phyloP scores from a whole-genome alignment of 2,888 invertebrate genomes.

The Eupithecia inturbata region DNA sequence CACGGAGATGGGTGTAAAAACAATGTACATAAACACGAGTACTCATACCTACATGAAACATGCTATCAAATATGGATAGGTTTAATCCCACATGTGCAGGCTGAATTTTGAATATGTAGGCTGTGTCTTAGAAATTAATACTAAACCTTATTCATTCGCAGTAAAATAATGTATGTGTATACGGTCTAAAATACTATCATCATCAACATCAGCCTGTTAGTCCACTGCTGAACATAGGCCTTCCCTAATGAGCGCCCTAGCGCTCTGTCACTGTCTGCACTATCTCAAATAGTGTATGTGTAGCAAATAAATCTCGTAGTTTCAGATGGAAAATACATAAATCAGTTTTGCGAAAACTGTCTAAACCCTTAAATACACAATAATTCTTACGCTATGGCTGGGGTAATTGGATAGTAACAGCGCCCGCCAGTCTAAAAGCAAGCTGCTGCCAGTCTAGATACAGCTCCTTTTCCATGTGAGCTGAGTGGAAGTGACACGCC shows the following conservation, averaged over 20 bases:
- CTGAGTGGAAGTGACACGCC: slow-evolving; percentile 4
- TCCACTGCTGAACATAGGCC: too few relatives aligned
- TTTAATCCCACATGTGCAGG: background rate
- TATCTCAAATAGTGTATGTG: background rate
- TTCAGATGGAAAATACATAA: background rate
- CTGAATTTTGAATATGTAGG: background rate
- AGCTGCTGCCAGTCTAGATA: background rate
- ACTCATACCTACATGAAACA: background rate
- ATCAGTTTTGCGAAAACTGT: background rate
- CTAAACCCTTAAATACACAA: background rate
- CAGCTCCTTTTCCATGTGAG: background rate
- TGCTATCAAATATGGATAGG: background rate
- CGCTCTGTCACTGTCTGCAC: too few relatives aligned
- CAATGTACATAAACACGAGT: background rate
- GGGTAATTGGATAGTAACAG: background rate
- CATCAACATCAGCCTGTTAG: too few relatives aligned
- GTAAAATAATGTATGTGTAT: too few relatives aligned
- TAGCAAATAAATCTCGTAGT: background rate
- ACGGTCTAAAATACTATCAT: too few relatives aligned
- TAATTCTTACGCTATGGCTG: background rate
- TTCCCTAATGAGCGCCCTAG: too few relatives aligned
- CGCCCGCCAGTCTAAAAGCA: background rate
- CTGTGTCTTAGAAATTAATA: background rate
- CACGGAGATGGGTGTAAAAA: background rate
- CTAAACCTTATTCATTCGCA: background rate